Percentiles rank a stretch among this genome's conserved stretches.
phyloP scores from a whole-genome alignment of 2,797 vertebrate species.

The Apodemus agrarius region DNA sequence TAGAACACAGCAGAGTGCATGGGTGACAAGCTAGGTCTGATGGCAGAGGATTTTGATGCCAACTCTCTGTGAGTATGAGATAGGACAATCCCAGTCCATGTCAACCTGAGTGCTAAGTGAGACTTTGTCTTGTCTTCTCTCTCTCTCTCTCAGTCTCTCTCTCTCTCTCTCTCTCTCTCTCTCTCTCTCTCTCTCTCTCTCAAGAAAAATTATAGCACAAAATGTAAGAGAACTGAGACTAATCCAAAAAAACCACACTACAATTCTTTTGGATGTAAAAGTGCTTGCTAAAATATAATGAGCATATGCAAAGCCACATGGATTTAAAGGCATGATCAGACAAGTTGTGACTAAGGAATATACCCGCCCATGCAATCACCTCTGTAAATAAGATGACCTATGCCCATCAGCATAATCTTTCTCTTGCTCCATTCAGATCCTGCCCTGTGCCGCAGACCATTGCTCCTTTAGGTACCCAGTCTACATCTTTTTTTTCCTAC shows the following conservation, averaged over 20 bases:
- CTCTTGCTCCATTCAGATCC: background rate
- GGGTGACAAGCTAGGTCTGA: background rate
- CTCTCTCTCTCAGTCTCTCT: too few relatives aligned
- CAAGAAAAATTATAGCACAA: background rate
- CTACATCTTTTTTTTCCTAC: background rate
- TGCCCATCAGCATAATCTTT: background rate
- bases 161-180: too few relatives aligned
- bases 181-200: too few relatives aligned
- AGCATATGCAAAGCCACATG: background rate
- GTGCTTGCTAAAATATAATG: background rate
- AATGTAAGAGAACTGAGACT: background rate
- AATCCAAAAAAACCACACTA: background rate
- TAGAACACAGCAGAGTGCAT: background rate
- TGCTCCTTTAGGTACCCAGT: background rate
- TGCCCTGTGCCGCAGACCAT: fast-evolving
- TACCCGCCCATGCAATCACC: too few relatives aligned
- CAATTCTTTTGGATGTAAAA: background rate
- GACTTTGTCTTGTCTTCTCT: background rate
- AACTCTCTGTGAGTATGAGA: background rate
- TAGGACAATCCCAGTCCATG: background rate
- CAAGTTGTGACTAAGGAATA: background rate
- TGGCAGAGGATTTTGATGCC: background rate
- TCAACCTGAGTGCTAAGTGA: background rate
- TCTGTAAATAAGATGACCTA: background rate
- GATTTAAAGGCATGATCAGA: background rate